These are phyloP conservation scores for Dicranocentrus wangi DNA, from an alignment of 2,888 invertebrate genomes.

Conservation along the genomic window DNA sequence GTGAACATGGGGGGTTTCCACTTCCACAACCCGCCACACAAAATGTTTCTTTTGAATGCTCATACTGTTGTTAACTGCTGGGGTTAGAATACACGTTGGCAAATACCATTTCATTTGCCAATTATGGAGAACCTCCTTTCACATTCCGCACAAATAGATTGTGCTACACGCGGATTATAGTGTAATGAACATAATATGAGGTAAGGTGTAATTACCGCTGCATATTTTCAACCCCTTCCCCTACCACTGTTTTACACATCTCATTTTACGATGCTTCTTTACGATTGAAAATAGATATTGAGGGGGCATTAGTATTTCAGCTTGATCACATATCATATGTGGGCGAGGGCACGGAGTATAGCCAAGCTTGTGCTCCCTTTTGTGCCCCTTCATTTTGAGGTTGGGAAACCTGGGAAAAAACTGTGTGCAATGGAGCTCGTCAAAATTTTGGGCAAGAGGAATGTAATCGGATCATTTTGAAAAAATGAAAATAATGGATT, in stretches of 20 bases:
- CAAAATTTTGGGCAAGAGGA: constrained; percentile 50
- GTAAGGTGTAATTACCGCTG: constrained; percentile 32
- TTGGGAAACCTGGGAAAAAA: constrained; percentile 19
- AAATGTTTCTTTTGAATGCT: no score
- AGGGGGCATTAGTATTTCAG: constrained; percentile 50
- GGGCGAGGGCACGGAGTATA: no score
- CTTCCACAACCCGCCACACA: no score
- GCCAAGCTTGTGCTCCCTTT: constrained; percentile 7
- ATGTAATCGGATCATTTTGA: constrained; percentile 49
- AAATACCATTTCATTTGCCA: no score
- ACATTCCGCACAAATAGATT: constrained; percentile 16
- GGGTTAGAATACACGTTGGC: neutral
- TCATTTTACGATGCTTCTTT: constrained; percentile 21
- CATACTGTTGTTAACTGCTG: no score
- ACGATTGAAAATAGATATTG: constrained; percentile 40
- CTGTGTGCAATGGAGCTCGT: constrained; percentile 48
- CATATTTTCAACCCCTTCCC: constrained; percentile 19
- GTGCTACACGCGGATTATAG: neutral
- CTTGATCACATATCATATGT: constrained; percentile 34
- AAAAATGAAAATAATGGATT: constrained; percentile 43
- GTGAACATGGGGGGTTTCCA: no score
- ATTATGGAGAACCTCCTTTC: no score
- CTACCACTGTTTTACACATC: constrained; percentile 1
- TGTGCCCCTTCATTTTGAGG: neutral
- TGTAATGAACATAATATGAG: constrained; percentile 13